Base-by-base conservation (phyloP, 1,140 invertebrate genomes). In the Temnothorax nylanderi region DNA sequence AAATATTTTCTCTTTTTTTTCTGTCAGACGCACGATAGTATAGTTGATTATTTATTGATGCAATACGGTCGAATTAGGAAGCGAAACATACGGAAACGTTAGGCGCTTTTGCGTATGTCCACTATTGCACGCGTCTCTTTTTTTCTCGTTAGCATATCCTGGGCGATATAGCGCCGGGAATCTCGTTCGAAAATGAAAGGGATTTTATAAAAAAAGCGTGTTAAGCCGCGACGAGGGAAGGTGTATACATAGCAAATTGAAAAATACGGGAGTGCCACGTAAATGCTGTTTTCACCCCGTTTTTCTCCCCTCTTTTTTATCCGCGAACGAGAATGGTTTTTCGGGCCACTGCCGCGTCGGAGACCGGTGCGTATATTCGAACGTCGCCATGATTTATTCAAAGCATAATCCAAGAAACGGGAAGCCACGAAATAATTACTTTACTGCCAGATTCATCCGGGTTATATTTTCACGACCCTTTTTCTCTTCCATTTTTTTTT, bases 241-340 rank as follows among this genome's bases (percentile, higher is more conserved):
- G 74, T 65, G 60, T 85, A 78, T 85, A 85, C 75, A 60, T 78
- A 56, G 72, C 74, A 78, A 85, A 85, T 85, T 85, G 82, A 85
- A 85, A 85, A 85, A 85, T 85, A 85, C 82, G 82, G 62, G 74
- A 85, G 80, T 84, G 47, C 47, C 37, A 26, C 60, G 74, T 85
- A 85, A 85, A 85, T 85, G 82, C 74, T 78, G 82, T 76, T 85
- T 76, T 85, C 62, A 32, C n/a, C 64, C 26, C 26, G n/a, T 44
- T 58, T 74, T 56, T 58, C 51, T 82, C 69, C 13, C 32, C 32
- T 32, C 49, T 69, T 67, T 71, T 74, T 72, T 74, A 72, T 84
- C 51, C 67, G 34, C n/a, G 26, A 84, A 64, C 51, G 74, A 64
- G 74, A 85, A 75, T 64, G 74, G 21, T 21, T 77, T 76, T 74